These are phyloP conservation scores for Aphaenogaster ashmeadi DNA, from an alignment of 1,140 invertebrate species.

Conservation along the genomic window DNA sequence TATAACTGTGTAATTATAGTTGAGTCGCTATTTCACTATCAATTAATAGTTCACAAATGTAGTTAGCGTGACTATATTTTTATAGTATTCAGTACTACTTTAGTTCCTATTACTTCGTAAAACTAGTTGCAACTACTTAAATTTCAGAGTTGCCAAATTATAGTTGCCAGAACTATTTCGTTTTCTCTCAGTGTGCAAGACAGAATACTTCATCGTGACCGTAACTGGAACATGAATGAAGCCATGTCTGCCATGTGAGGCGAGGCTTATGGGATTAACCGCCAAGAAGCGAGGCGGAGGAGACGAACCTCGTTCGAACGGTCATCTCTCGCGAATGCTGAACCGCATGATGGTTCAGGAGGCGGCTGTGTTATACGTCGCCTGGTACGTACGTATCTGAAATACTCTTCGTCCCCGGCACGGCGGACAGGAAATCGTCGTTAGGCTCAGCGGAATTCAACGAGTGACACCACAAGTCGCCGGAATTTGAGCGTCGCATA, in stretches of 20 bases:
- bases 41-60: no score
- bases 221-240: neutral
- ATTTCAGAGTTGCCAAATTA: no score
- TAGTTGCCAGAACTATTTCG: no score
- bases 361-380: slow-evolving; percentile 25
- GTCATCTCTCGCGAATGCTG: slow-evolving; percentile 35
- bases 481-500: slow-evolving; percentile 78
- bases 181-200: no score
- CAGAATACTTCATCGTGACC: neutral
- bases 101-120: no score
- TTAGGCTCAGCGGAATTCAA: slow-evolving; percentile 71
- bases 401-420: slow-evolving; percentile 56
- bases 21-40: no score
- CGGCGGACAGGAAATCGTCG: slow-evolving; percentile 72
- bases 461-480: slow-evolving; percentile 77
- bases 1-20: no score
- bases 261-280: slow-evolving; percentile 16
- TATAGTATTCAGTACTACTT: no score
- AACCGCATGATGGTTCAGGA: slow-evolving; percentile 12
- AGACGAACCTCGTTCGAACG: slow-evolving; percentile 20
- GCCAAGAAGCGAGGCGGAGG: neutral
- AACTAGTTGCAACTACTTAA: no score
- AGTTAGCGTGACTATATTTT: no score
- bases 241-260: no score
- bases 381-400: slow-evolving; percentile 59